Conservation (phyloP, 1,140 invertebrate species). For the Meloidogyne floridensis region DNA sequence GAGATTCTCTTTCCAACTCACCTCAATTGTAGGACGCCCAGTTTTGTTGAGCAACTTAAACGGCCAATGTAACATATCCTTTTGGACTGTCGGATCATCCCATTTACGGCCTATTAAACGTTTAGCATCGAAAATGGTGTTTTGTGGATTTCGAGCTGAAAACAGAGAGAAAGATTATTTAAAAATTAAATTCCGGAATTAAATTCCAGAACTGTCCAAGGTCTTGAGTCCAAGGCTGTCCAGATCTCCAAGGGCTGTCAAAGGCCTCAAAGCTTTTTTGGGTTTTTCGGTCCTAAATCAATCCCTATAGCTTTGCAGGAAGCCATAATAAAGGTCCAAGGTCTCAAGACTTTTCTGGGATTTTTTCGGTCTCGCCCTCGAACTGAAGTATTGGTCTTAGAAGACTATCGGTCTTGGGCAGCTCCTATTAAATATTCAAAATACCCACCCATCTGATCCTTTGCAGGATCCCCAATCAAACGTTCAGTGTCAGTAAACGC, state of each 20-base stretch:
- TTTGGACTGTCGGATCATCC: slow-evolving; percentile 78
- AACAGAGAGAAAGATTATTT: not conserved
- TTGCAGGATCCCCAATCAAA: slow-evolving; percentile 77
- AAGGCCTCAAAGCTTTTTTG: too few species aligned
- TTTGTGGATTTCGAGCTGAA: slow-evolving; percentile 29
- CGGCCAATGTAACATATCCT: slow-evolving; percentile 73
- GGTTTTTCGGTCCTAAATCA: slow-evolving; percentile 65
- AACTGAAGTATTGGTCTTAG: too few species aligned
- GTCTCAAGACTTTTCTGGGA: too few species aligned
- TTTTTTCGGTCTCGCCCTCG: too few species aligned
- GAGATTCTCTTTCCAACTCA: too few species aligned
- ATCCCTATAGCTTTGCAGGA: slow-evolving; percentile 69
- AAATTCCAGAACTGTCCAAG: too few species aligned
- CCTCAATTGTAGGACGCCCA: not conserved
- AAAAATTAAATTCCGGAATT: too few species aligned
- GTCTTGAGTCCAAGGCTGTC: too few species aligned
- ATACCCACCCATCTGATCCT: slow-evolving; percentile 67
- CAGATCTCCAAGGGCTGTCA: too few species aligned
- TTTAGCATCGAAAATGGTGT: slow-evolving; percentile 68
- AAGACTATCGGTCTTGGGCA: too few species aligned
- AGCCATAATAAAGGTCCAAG: slow-evolving; percentile 32
- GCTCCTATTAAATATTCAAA: not conserved
- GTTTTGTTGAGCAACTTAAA: slow-evolving; percentile 65
- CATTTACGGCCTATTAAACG: slow-evolving; percentile 89
- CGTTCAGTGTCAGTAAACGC: slow-evolving; percentile 84